Evolutionary conservation across 1,140 invertebrate species (phyloP), one percentile per base, ranked within the genome.

Genomic region (Drosophila hydei): DNA sequence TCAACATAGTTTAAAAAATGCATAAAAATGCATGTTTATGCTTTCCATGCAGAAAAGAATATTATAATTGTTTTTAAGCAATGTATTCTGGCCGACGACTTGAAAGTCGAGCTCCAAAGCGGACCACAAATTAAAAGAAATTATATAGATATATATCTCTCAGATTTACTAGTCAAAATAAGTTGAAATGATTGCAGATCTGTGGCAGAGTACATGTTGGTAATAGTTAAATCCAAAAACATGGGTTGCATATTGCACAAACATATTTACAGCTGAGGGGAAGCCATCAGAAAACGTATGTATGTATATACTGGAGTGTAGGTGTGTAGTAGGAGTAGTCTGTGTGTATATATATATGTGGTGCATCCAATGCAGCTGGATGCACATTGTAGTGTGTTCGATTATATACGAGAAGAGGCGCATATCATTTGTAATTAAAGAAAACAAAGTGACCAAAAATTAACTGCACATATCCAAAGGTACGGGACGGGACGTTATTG

Each of bases 221-320:
- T 74, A 74, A 69, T 81, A 75, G 51, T 19, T 42, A 61, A 70
- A 73, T 70, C 64, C 51, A 51, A 54, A 59, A 87, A 83, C 75
- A 56, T 58, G 80, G 72, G 75, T 79, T 89, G 78, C 81, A 89
- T 75, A 75, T 90, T 70, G 75, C 87, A 83, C 87, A 89, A 90
- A 89, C 87, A 88, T 89, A 89, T 89, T 87, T 89, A 89, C 87
- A 89, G 43, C 72, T 84, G 59, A 64, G 77, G 61, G 68, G 60
- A 61, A 83, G 77, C 70, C 77, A 73, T 79, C 77, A 59, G 67
- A 63, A 63, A 59, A 36, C 43, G 42, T 51, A 60, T 75, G 38
- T 72, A 54, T 73, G 65, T 60, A 33, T 51, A 68, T 68, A 64
- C 42, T 43, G 50, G 11, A 40, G 27, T 42, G 14, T 56, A 16